These are phyloP conservation scores for Chrysolophus pictus DNA, from an alignment of 2,797 vertebrate species.

Conservation along the genomic window DNA sequence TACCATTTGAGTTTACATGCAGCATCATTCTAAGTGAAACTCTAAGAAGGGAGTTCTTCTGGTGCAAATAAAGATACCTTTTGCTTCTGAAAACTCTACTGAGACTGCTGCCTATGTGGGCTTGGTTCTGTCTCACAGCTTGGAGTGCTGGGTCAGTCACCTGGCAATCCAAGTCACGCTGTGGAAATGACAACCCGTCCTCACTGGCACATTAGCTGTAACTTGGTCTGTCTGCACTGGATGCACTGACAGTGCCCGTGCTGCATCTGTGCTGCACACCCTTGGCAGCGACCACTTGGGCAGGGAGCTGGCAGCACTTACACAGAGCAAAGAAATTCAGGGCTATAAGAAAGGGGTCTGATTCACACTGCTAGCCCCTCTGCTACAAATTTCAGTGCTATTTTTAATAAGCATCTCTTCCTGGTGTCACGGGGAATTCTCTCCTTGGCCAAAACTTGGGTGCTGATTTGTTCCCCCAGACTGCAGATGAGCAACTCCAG, in stretches of 20 bases:
- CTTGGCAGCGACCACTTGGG: neutral
- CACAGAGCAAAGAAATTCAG: neutral
- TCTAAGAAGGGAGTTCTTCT: neutral
- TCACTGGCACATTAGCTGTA: neutral
- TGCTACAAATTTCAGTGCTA: neutral
- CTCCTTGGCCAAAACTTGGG: neutral
- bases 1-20: neutral
- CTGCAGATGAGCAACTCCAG: neutral
- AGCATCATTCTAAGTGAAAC: neutral
- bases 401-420: neutral
- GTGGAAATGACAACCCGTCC: neutral
- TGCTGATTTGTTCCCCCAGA: neutral
- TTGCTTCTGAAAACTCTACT: neutral
- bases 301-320: neutral
- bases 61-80: neutral
- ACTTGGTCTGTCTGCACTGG: rapidly evolving
- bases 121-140: neutral
- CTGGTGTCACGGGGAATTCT: rapidly evolving
- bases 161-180: neutral
- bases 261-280: neutral
- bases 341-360: neutral
- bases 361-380: neutral
- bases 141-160: neutral
- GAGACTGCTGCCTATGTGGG: neutral
- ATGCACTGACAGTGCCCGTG: rapidly evolving